Evolutionary conservation across 2,113 vertebrate species (phyloP).

Genomic region (Pitta sordida): DNA sequence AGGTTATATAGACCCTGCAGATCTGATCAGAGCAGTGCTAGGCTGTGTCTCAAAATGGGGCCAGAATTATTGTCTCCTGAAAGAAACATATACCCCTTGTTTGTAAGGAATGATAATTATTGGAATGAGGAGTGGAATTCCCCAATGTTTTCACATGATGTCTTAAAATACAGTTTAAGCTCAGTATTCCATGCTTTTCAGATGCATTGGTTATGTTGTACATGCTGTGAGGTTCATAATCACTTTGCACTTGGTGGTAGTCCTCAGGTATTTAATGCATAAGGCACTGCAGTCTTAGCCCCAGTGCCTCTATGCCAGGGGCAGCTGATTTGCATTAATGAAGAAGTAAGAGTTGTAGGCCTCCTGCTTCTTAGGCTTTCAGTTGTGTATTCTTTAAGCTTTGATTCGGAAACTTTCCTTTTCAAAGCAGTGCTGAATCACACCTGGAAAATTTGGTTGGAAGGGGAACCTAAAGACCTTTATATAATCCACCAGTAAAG

Average conservation of each 20-base stretch:
- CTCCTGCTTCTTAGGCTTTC: not conserved
- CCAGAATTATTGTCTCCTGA: not conserved
- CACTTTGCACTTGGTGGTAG: not conserved
- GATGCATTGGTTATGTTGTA: not conserved
- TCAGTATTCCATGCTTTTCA: not conserved
- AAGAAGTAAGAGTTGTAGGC: not conserved
- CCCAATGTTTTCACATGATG: fast-evolving
- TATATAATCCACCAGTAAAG: not conserved
- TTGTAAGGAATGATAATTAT: not conserved
- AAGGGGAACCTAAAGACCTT: not conserved
- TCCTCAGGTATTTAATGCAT: not conserved
- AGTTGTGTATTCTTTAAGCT: not conserved
- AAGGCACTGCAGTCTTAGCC: not conserved
- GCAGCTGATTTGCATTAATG: not conserved
- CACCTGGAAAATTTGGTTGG: not conserved
- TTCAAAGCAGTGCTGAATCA: not conserved
- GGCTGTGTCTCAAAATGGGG: not conserved
- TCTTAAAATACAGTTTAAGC: not conserved
- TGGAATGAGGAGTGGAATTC: not conserved
- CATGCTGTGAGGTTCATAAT: fast-evolving
- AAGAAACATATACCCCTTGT: not conserved
- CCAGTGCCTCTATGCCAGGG: not conserved
- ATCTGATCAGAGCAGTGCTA: not conserved
- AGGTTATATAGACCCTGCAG: not conserved
- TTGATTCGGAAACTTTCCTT: not conserved